phyloP scores from a whole-genome alignment of 2,113 vertebrate genomes.

The Zosterops lateralis region DNA sequence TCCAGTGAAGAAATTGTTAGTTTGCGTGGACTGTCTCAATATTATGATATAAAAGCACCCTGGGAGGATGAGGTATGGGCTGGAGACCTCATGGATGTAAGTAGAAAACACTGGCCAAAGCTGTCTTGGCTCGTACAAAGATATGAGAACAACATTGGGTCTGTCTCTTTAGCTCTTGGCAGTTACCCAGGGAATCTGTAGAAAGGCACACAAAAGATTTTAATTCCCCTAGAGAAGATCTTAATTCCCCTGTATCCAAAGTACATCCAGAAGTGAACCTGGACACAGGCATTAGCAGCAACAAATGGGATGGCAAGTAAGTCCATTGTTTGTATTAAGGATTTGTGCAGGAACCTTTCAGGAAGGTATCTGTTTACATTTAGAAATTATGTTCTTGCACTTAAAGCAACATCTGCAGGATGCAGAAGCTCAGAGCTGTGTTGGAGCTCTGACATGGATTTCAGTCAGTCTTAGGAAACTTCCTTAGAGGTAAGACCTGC shows the following conservation, averaged over 20 bases:
- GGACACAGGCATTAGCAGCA: not conserved
- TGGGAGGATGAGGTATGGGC: not conserved
- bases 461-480: not conserved
- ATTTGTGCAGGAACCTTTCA: not conserved
- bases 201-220: slow-evolving; percentile 6
- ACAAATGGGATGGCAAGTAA: not conserved
- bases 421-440: not conserved
- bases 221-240: not conserved
- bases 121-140: not conserved
- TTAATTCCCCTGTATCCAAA: not conserved
- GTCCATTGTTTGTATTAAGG: not conserved
- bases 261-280: not conserved
- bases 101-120: not conserved
- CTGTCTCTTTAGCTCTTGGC: slow-evolving; percentile 7
- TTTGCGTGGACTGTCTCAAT: not conserved
- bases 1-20: not conserved
- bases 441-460: not conserved
- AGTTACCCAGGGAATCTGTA: slow-evolving; percentile 1
- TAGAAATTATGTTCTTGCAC: not conserved
- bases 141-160: slow-evolving; percentile 22
- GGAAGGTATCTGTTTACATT: slow-evolving; percentile 9
- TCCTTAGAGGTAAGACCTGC: not conserved
- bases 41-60: not conserved
- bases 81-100: not conserved
- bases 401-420: not conserved